Conservation (phyloP, 2,888 invertebrate species). For the Machimus atricapillus region DNA sequence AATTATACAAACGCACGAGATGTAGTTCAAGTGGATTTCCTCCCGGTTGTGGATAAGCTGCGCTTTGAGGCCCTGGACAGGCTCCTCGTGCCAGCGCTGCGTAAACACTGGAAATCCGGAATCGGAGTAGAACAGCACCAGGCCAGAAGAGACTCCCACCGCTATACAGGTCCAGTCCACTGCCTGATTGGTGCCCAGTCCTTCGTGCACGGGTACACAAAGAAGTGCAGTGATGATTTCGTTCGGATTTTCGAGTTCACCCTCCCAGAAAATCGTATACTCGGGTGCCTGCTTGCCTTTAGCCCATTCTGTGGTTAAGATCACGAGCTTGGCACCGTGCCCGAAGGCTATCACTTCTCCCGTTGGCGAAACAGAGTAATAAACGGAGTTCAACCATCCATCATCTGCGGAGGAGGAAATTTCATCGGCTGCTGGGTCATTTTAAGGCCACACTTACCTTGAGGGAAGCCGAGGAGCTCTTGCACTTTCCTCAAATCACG, state of each 20-base stretch:
- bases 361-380: conserved; percentile 74
- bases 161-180: conserved; percentile 91
- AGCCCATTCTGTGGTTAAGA: conserved; percentile 72
- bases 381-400: conserved; percentile 73
- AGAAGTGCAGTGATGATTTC: conserved; percentile 63
- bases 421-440: neutral
- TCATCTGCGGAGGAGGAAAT: conserved; percentile 57
- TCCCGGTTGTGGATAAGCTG: conserved; percentile 66
- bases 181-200: conserved; percentile 66
- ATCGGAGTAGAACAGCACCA: conserved; percentile 88
- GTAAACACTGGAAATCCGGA: conserved; percentile 80
- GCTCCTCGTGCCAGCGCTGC: conserved; percentile 84
- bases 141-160: conserved; percentile 85
- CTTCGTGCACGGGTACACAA: conserved; percentile 63
- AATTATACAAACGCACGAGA: conserved; percentile 80
- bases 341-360: conserved; percentile 76
- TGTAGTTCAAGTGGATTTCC: conserved; percentile 63
- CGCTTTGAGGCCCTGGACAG: conserved; percentile 80
- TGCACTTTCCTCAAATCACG: conserved; percentile 68
- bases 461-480: conserved; percentile 67
- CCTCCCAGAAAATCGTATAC: conserved; percentile 68
- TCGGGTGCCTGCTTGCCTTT: conserved; percentile 57
- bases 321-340: conserved; percentile 70
- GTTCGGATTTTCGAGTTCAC: conserved; percentile 65
- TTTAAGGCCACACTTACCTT: conserved; percentile 54